Evolutionary conservation across 1,140 invertebrate genomes (phyloP), one percentile per base, ranked within the genome.

Genomic region (Anagrus nilaparvatae): DNA sequence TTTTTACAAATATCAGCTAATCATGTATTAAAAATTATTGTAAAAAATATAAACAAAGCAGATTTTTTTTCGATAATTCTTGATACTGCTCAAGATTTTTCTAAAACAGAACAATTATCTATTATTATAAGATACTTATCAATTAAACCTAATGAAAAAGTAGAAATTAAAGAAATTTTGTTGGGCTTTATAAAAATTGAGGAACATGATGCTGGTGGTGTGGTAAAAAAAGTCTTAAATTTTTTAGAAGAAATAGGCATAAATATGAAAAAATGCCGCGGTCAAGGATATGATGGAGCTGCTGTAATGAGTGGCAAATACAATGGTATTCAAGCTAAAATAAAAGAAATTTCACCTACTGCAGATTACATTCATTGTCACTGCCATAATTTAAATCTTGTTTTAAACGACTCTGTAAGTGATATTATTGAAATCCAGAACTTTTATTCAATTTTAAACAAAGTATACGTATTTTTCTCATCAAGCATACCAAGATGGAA

Each of bases 381-480:
- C 33, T 41, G 44, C 47, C 55, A 59, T 53, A 56, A 58, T 48
- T 52, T 57, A 47, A 59, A 58, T 53, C 48, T 58, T 27, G 47
- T 55, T 18, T 12, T 58, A 36, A 55, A 56, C 44, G 52, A 58
- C 55, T 48, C 47, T 39, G 50, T 55, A 25, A 52, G 47, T 35
- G 48, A 47, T 33, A 39, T 45, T 42, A 41, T 31, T 16, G 44
- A 59, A 50, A 49, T 54, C 19, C 44, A 41, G 32, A 35, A 34
- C 13, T 43, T 43, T 19, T 43, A 34, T 21, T 44, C 43, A 19
- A 43, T 38, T 21, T 44, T 54, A 5, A 46, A 55, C 51, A 19
- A 49, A 40, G 40, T 54, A 44, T 52, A 49, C 47, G 49, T 32
- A 41, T 57, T 50, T 49, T 52, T 57, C 46, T 48, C 45, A 16